Evolutionary conservation across 2,797 vertebrate genomes (phyloP), one percentile per base, ranked within the genome.

Genomic region (Sphaeramia orbicularis): DNA sequence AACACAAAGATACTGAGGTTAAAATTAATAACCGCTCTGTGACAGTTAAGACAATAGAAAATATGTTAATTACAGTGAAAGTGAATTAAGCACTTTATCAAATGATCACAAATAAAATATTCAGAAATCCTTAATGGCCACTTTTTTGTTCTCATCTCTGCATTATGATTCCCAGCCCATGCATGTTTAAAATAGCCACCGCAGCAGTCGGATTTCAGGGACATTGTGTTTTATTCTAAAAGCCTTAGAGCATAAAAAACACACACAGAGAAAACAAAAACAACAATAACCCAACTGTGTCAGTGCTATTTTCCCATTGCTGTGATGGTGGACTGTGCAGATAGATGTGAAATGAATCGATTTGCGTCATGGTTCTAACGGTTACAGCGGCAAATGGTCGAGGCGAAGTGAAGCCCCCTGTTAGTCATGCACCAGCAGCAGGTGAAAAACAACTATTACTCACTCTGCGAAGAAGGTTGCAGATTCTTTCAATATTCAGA

Each of bases 401-500:
- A 36, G 71, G 30, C 37, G 43, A 58, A 80, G 69, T 76, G 69
- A 69, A 73, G 53, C 58, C 44, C 65, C 51, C 51, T 41, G 40
- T 71, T 49, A 77, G 60, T 77, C 80, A 74, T 64, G 68, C 56
- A 43, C 43, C 76, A 44, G 10, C 70, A 73, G 71, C 73, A 82
- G 76, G 70, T 76, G 30, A 53, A 70, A 56, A 76, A 38, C 16
- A 70, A 11, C 7, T 38, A 61, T 78, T 83, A 91, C 96, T 96
- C 89, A 98, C 96, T 94, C 92, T 95, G 78, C 96, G 93, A 65
- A 98, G 94, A 75, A 98, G 94, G 91, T 96, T 96, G 92, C 96
- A 97, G 89, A 97, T 97, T 87, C 96, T 94, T 76, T 98, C 96
- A 32, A 98, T 96, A 91, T 98, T 98, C 83, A 96, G 95, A 80